phyloP scores from a whole-genome alignment of 2,888 invertebrate species.

The Phytoseiulus persimilis region DNA sequence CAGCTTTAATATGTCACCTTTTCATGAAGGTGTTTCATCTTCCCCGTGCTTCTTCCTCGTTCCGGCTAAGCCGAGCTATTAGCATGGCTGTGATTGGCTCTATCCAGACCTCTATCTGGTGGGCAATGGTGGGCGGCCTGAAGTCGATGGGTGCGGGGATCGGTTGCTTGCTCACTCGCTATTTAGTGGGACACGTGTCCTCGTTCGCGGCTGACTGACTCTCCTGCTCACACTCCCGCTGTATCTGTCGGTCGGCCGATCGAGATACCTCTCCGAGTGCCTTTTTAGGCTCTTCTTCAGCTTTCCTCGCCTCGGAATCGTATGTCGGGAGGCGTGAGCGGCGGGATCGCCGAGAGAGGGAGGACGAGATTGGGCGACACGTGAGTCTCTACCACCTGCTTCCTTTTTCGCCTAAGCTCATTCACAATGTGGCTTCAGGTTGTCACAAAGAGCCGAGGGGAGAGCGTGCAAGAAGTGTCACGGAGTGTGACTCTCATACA shows the following conservation, averaged over 20 bases:
- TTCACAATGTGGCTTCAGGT: background rate
- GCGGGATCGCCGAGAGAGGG: background rate
- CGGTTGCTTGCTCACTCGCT: background rate
- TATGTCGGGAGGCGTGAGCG: background rate
- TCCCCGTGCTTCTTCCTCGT: background rate
- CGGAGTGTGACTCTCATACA: background rate
- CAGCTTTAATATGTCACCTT: background rate
- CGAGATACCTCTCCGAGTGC: background rate
- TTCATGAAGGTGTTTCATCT: background rate
- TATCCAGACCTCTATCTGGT: background rate
- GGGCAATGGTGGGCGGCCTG: background rate
- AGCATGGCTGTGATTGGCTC: background rate
- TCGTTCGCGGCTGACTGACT: background rate
- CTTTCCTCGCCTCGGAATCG: slow-evolving; percentile 5
- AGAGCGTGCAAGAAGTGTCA: background rate
- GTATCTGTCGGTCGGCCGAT: background rate
- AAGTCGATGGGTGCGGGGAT: background rate
- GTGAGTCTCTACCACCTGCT: slow-evolving; percentile 5
- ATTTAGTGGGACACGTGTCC: background rate
- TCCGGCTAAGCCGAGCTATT: background rate
- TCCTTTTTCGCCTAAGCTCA: background rate
- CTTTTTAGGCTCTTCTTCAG: slow-evolving; percentile 5
- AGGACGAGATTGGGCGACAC: background rate
- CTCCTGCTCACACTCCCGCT: background rate
- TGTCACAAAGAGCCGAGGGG: background rate